Evolutionary conservation across 2,888 invertebrate species (phyloP), one percentile per base, ranked within the genome.

Genomic region (Drosophila infuscata): DNA sequence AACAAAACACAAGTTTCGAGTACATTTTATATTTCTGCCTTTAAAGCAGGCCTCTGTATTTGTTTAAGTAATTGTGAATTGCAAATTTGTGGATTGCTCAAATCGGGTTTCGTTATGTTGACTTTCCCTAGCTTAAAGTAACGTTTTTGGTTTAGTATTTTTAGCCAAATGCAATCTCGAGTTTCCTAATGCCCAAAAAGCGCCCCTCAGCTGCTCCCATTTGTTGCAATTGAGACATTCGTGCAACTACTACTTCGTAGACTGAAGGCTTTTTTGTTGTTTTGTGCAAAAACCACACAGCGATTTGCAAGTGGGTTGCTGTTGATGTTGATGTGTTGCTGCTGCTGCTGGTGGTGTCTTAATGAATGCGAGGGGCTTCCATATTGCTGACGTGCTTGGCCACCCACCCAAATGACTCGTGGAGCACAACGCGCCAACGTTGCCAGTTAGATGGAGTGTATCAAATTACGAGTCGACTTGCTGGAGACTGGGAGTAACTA

Each of bases 381-480:
- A 62, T 65, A 53, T 46, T 51, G 46, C 52, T 54, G 76, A 73
- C 72, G 63, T 64, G 86, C 74, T 62, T 69, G 48, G 64, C 75
- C 85, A 75, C 65, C 90, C 86, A 89, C 88, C 84, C 81, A 85
- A 80, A 82, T 89, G 78, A 67, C 83, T 77, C 46, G 58, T 62
- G 15, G 81, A 80, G 83, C 88, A 76, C 67, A 77, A 79, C 89
- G 70, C 89, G 70, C 43, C 43, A 49, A 46, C 49, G 30, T 59
- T 76, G 70, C 66, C 69, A 70, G 85, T 87, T 89, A 89, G 84
- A 89, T 89, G 78, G 78, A 74, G 77, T 89, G 83, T 86, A 88
- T 85, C 83, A 75, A 72, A 66, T 89, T 85, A 78, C 85, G 68
- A 52, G 41, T 57, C 46, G 51, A 59, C 54, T 57, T 36, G 29